Percentiles rank a stretch among this genome's conserved stretches.
phyloP scores from a whole-genome alignment of 2,113 vertebrate species.

The Odobenus rosmarus region DNA sequence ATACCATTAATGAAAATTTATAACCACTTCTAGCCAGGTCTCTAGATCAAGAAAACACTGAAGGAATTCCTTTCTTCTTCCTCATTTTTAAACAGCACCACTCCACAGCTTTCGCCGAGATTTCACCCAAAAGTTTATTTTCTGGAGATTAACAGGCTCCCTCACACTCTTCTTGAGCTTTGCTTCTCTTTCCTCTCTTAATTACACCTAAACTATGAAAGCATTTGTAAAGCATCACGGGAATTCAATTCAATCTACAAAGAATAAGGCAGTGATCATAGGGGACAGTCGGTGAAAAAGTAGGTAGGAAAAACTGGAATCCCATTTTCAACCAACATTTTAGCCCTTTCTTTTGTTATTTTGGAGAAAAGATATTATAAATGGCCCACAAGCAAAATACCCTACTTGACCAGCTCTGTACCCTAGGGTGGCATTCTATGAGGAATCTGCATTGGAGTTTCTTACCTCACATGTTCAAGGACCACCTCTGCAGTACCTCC shows the following conservation, averaged over 20 bases:
- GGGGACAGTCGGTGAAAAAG: not conserved
- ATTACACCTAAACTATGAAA: slow-evolving; percentile 20
- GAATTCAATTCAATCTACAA: not conserved
- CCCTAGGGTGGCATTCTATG: not conserved
- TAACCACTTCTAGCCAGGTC: not conserved
- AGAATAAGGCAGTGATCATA: not conserved
- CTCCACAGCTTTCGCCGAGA: not conserved
- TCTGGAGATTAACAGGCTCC: not conserved
- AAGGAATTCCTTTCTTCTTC: not conserved
- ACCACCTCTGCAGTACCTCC: not conserved
- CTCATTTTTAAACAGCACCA: not conserved
- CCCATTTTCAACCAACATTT: not conserved
- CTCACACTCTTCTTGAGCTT: not conserved
- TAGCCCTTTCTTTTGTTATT: not conserved
- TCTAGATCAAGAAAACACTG: not conserved
- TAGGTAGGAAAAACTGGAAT: not conserved
- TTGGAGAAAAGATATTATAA: not conserved
- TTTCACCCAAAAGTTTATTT: not conserved
- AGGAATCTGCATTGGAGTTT: not conserved
- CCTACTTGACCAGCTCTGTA: not conserved
- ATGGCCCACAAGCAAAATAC: not conserved
- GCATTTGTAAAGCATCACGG: not conserved
- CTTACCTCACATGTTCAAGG: too few relatives aligned
- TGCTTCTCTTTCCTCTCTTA: not conserved
- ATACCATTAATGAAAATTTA: not conserved